These are phyloP conservation scores for Drosophila littoralis DNA, from an alignment of 1,140 invertebrate genomes.

Conservation along the genomic window DNA sequence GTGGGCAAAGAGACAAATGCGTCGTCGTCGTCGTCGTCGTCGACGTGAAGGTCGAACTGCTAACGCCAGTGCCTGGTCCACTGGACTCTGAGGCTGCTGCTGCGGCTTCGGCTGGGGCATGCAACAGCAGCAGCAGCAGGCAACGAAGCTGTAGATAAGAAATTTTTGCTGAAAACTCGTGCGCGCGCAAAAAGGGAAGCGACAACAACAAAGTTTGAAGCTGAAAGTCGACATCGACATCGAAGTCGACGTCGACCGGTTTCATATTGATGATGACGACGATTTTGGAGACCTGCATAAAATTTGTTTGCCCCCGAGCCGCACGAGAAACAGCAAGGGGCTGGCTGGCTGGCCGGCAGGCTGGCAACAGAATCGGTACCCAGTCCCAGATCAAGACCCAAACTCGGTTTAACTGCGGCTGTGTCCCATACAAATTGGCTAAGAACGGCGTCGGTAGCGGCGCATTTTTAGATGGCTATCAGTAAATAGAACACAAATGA, in stretches of 20 bases:
- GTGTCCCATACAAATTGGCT: slow-evolving; percentile 71
- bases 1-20: slow-evolving; percentile 55
- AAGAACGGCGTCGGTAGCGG: slow-evolving; percentile 63
- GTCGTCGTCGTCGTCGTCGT: slow-evolving; percentile 30
- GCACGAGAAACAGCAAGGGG: slow-evolving; percentile 38
- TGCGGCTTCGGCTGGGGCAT: no score
- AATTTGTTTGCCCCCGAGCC: slow-evolving; percentile 61
- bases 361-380: slow-evolving; percentile 12
- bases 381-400: slow-evolving; percentile 1
- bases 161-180: slow-evolving; percentile 82
- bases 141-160: slow-evolving; percentile 63
- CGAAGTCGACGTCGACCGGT: slow-evolving; percentile 42
- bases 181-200: slow-evolving; percentile 70
- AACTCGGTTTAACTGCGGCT: background rate
- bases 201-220: slow-evolving; percentile 26
- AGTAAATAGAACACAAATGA: slow-evolving; percentile 84
- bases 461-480: slow-evolving; percentile 82
- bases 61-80: slow-evolving; percentile 41
- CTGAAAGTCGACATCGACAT: background rate
- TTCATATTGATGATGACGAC: slow-evolving; percentile 62
- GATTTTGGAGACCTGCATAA: slow-evolving; percentile 64
- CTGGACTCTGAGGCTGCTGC: background rate
- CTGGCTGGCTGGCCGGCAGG: slow-evolving; percentile 36
- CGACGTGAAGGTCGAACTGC: slow-evolving; percentile 54
- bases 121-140: background rate